A percentile compares a stretch with the other conserved stretches of the same genome.
Evolutionary conservation across 2,888 invertebrate genomes (phyloP).

Genomic region (Orthosia incerta): DNA sequence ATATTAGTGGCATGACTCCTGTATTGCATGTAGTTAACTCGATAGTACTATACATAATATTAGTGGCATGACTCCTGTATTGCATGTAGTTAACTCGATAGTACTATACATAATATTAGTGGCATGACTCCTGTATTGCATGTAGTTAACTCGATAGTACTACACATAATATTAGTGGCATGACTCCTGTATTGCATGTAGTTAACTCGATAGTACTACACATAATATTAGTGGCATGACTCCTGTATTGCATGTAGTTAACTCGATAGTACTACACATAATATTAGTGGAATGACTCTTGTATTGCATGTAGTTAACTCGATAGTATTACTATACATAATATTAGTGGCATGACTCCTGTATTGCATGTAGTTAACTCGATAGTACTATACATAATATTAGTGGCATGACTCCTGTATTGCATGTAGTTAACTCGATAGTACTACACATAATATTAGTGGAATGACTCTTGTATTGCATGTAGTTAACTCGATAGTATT

Average conservation of each 20-base stretch:
- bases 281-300: not conserved
- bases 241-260: not conserved
- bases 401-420: not conserved
- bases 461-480: not conserved
- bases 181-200: not conserved
- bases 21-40: not conserved
- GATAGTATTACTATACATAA: too few relatives aligned
- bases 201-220: too few relatives aligned
- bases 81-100: not conserved
- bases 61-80: not conserved
- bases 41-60: too few relatives aligned
- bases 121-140: not conserved
- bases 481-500: too few relatives aligned
- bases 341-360: not conserved
- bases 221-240: not conserved
- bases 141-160: too few relatives aligned
- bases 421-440: too few relatives aligned
- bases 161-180: not conserved
- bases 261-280: too few relatives aligned
- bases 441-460: not conserved
- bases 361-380: not conserved
- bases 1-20: not conserved
- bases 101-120: too few relatives aligned
- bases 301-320: not conserved
- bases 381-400: too few relatives aligned